Evolutionary conservation across 2,797 vertebrate genomes (phyloP).

Genomic region (Toxotes lorentzi): DNA sequence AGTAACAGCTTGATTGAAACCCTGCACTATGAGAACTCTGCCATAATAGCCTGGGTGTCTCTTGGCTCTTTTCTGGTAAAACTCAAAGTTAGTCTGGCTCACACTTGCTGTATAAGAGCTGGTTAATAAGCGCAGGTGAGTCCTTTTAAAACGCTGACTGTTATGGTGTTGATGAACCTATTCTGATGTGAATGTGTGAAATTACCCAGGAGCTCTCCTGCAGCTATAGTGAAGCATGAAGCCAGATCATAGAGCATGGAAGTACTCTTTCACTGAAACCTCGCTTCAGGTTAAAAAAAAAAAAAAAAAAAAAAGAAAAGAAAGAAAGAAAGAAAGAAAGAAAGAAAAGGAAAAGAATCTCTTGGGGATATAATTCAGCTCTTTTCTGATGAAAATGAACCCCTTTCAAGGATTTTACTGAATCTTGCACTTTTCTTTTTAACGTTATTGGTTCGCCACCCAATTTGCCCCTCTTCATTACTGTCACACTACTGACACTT

Average conservation of each 20-base stretch:
- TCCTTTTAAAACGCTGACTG: conserved; percentile 21
- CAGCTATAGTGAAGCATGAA: conserved; percentile 26
- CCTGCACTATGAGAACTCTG: not conserved
- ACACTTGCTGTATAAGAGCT: conserved; percentile 14
- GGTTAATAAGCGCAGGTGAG: conserved; percentile 42
- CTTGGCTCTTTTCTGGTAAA: conserved; percentile 12
- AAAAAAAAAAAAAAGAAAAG: too few species aligned
- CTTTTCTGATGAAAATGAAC: conserved; percentile 17
- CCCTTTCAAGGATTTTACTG: conserved; percentile 11
- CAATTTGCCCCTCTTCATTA: not conserved
- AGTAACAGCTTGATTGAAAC: conserved; percentile 18
- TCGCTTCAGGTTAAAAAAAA: conserved; percentile 13
- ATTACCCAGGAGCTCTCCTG: conserved; percentile 25
- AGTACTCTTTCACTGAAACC: conserved; percentile 15
- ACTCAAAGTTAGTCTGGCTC: conserved; percentile 18
- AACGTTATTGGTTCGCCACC: not conserved
- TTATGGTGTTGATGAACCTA: conserved; percentile 30
- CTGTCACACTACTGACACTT: not conserved
- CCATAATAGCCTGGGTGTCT: not conserved
- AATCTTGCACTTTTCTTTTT: not conserved
- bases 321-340: too few species aligned
- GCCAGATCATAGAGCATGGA: conserved; percentile 30
- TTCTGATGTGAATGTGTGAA: conserved; percentile 38
- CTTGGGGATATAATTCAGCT: conserved; percentile 15
- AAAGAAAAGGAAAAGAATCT: too few species aligned